phyloP scores from a whole-genome alignment of 2,113 vertebrate genomes.

The Pseudolaguvia tuberculata region DNA sequence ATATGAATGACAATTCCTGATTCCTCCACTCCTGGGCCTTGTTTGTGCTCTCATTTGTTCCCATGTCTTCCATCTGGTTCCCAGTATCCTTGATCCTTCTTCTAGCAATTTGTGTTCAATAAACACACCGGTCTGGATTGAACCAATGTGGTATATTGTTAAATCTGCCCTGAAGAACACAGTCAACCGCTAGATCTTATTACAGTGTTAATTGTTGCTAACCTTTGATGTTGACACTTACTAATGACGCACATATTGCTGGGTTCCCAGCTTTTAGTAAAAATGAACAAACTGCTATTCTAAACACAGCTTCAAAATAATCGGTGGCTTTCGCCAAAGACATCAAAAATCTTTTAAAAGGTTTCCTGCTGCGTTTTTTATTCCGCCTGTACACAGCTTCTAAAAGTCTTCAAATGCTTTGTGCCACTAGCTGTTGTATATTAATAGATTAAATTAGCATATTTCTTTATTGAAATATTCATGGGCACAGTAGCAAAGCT shows the following conservation, averaged over 20 bases:
- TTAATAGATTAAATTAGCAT: slow-evolving; percentile 58
- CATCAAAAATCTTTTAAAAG: slow-evolving; percentile 26
- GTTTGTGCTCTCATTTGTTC: too few species aligned
- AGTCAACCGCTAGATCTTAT: too few species aligned
- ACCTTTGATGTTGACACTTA: not conserved
- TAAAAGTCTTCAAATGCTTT: slow-evolving; percentile 41
- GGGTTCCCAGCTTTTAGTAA: not conserved
- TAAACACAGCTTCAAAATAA: not conserved
- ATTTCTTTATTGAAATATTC: slow-evolving; percentile 60
- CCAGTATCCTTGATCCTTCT: too few species aligned
- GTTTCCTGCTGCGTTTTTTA: slow-evolving; percentile 32
- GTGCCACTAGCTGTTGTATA: slow-evolving; percentile 42
- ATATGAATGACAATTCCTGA: too few species aligned
- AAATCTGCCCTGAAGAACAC: too few species aligned
- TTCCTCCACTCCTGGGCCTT: too few species aligned
- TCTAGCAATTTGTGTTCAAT: too few species aligned
- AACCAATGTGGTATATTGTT: too few species aligned
- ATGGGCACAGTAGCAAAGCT: slow-evolving; percentile 51
- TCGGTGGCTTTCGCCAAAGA: not conserved
- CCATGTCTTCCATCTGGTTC: too few species aligned
- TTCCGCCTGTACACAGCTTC: slow-evolving; percentile 19
- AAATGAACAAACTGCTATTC: not conserved
- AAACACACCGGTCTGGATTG: too few species aligned
- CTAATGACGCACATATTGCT: not conserved
- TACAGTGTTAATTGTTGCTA: not conserved